Conservation (phyloP, 2,888 invertebrate genomes). For the Cheilosia impressa region DNA sequence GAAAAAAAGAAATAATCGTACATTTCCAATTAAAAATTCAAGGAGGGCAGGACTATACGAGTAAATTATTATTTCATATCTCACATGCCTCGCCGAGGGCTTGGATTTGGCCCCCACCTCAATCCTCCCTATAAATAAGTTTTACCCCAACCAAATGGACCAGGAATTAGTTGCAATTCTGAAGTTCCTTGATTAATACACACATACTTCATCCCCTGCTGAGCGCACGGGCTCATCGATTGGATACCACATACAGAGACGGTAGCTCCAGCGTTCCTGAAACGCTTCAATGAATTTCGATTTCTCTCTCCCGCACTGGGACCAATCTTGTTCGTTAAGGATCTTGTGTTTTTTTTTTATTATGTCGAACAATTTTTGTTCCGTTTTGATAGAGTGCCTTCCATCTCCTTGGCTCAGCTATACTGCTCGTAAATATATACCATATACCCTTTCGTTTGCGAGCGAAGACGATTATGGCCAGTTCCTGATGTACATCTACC, state of each 20-base stretch:
- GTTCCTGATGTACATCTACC: constrained; percentile 40
- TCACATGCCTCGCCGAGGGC: constrained; percentile 36
- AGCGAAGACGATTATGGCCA: constrained; percentile 4
- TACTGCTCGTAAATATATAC: neutral
- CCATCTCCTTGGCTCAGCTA: constrained; percentile 47
- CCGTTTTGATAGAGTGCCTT: constrained; percentile 49
- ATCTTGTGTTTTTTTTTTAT: constrained; percentile 27
- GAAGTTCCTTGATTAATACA: constrained; percentile 63
- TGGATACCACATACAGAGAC: constrained; percentile 18
- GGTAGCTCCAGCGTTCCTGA: constrained; percentile 14
- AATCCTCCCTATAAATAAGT: neutral
- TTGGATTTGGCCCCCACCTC: neutral
- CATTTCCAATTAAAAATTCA: constrained; percentile 73
- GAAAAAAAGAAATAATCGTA: neutral
- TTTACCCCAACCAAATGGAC: constrained; percentile 43
- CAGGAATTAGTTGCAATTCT: constrained; percentile 66
- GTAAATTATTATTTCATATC: constrained; percentile 71
- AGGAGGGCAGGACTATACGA: constrained; percentile 40
- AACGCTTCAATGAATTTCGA: constrained; percentile 72
- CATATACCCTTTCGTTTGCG: neutral
- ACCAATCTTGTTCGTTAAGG: constrained; percentile 73
- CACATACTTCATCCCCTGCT: constrained; percentile 43
- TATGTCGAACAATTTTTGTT: constrained; percentile 17
- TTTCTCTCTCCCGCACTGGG: constrained; percentile 62
- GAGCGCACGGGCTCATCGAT: constrained; percentile 57